Base-by-base conservation (phyloP, 2,888 invertebrate species). In the Unio pictorum region DNA sequence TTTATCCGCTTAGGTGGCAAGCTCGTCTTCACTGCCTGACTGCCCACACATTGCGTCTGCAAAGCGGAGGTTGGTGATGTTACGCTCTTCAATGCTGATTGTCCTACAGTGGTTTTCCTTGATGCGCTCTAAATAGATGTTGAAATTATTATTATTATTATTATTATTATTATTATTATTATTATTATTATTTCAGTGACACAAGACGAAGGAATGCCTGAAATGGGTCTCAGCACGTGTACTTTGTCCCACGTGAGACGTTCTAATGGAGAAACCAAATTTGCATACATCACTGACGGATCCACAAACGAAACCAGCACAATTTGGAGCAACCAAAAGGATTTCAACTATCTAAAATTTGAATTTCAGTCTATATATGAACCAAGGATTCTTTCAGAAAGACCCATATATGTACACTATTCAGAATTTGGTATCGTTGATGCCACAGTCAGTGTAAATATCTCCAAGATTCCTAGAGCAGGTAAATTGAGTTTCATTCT, bases 331-430 rank as follows among this genome's bases (percentile, higher is more conserved):
- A 64, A 64, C 15, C 64, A 64, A 26, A 64, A 55, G 5, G 55
- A 55, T n/a, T 68, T 68, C 63, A 68, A 68, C 58, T 63, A 1
- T 15, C 28, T 68, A 34, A 34, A 56, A 18, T 68, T 68, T 63
- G 62, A 68, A 45, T 45, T 68, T 45, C 63, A 68, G 57, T 26
- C 68, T 6, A 23, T 57, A n/a, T 68, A 63, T 55, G 20, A 6
- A 4, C 26, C 23, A n/a, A 7, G 58, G 7, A 4, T 1, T 1
- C 54, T 62, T n/a, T 63, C 68, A n/a, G 1, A 63, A 3, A 15
- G 68, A 26, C 68, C 68, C n/a, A 23, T 55, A 18, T 68, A 68
- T 30, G 63, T 68, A 3, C 68, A 68, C 28, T 45, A n/a, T 62
- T 55, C 68, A 20, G 54, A 34, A 18, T 56, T 68, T 6, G 68